Evolutionary conservation across 2,797 vertebrate genomes (phyloP).

Genomic region (Thalassophryne amazonica): DNA sequence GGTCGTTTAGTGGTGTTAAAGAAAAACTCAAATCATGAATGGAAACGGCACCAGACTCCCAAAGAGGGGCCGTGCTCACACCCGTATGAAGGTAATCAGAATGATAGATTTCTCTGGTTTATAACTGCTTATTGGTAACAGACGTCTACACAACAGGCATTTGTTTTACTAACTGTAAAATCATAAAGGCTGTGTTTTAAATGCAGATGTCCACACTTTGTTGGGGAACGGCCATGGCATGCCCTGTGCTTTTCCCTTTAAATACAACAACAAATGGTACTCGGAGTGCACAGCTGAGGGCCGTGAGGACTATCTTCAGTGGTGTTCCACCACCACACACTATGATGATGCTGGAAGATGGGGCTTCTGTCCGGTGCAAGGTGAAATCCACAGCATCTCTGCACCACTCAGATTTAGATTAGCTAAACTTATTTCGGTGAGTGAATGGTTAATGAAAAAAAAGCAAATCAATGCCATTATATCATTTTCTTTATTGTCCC

Average conservation of each 20-base stretch:
- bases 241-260: constrained; percentile 90
- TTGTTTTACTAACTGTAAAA: not conserved
- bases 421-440: too few relatives aligned
- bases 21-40: constrained; percentile 63
- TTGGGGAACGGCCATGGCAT: constrained; percentile 86
- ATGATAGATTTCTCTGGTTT: not conserved
- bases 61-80: constrained; percentile 84
- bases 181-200: constrained; percentile 5
- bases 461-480: too few relatives aligned
- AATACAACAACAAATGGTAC: constrained; percentile 90
- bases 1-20: constrained; percentile 78
- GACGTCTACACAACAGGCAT: not conserved
- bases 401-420: too few relatives aligned
- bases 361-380: constrained; percentile 90
- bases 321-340: constrained; percentile 89
- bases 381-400: constrained; percentile 72
- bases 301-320: constrained; percentile 79
- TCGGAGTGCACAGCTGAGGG: constrained; percentile 87
- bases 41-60: constrained; percentile 80
- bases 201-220: constrained; percentile 85
- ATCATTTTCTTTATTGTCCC: too few relatives aligned
- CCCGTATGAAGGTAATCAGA: constrained; percentile 84
- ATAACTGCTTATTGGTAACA: not conserved
- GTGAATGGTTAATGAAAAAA: too few relatives aligned
- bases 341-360: constrained; percentile 88